Conservation (phyloP, 2,888 invertebrate genomes). For the Tenthredo amoena region DNA sequence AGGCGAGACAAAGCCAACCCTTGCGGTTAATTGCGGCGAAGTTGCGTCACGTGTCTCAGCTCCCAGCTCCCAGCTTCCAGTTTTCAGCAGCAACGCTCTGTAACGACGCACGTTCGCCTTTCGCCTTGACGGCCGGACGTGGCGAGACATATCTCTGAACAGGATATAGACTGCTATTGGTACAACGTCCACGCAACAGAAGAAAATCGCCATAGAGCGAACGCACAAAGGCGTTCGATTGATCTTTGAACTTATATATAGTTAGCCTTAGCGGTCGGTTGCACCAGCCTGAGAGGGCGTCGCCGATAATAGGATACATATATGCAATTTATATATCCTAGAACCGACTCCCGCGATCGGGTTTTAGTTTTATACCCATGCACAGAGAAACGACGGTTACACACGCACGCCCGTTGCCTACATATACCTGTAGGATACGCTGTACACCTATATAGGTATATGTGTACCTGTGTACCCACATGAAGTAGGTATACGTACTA, state of each 20-base stretch:
- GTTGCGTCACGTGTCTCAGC: slow-evolving; percentile 2
- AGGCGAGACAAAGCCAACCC: background rate
- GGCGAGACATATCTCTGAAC: slow-evolving; percentile 37
- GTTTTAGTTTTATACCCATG: slow-evolving; percentile 7
- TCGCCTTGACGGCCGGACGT: slow-evolving; percentile 44
- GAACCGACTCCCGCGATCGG: background rate
- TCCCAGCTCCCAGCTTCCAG: background rate
- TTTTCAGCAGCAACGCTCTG: background rate
- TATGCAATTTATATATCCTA: slow-evolving; percentile 68
- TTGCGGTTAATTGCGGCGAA: background rate
- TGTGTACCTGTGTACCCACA: background rate
- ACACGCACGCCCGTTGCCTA: background rate
- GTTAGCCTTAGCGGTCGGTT: background rate
- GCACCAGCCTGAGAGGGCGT: slow-evolving; percentile 54
- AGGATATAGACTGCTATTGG: slow-evolving; percentile 9
- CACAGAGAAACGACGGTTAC: background rate
- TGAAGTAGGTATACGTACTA: no score
- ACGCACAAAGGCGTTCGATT: slow-evolving; percentile 44
- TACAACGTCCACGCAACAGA: background rate
- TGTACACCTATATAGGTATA: no score
- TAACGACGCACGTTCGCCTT: background rate
- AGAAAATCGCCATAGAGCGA: slow-evolving; percentile 13
- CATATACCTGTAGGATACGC: background rate
- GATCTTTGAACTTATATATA: slow-evolving; percentile 46
- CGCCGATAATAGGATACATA: slow-evolving; percentile 64